These are phyloP conservation scores for Drosophila bifasciata DNA, from an alignment of 1,140 invertebrate species.

Conservation along the genomic window DNA sequence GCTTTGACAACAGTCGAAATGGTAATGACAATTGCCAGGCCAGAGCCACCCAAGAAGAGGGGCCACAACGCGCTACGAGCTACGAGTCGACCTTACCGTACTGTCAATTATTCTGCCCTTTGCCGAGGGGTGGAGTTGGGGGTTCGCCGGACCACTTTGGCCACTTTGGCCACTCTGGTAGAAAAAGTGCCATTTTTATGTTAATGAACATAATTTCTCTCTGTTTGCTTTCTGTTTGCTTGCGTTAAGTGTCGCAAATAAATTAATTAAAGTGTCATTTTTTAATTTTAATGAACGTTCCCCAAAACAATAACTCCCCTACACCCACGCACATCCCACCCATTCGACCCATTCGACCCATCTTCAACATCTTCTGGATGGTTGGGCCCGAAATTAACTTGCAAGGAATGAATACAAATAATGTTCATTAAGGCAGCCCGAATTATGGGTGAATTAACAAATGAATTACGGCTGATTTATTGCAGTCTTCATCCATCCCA, in stretches of 20 bases:
- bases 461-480: conserved; percentile 71
- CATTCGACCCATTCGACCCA: not conserved
- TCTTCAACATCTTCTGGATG: not conserved
- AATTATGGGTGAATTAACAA: conserved; percentile 46
- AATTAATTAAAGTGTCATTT: conserved; percentile 82
- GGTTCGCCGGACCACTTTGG: conserved; percentile 28
- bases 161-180: conserved; percentile 34
- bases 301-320: no score
- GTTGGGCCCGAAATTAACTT: conserved; percentile 36
- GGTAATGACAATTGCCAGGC: conserved; percentile 66
- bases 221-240: conserved; percentile 75
- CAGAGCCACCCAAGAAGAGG: conserved; percentile 13
- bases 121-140: not conserved
- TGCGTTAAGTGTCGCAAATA: conserved; percentile 81
- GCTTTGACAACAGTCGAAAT: conserved; percentile 63
- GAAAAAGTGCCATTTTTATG: conserved; percentile 72
- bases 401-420: conserved; percentile 62
- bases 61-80: conserved; percentile 10
- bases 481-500: conserved; percentile 32
- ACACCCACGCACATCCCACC: no score
- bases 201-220: conserved; percentile 80
- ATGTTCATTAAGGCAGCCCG: conserved; percentile 20
- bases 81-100: not conserved
- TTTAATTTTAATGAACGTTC: conserved; percentile 78
- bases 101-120: no score